Evolutionary conservation across 2,797 vertebrate species (phyloP), one percentile per base, ranked within the genome.

Genomic region (Brachyrhaphis roseni): DNA sequence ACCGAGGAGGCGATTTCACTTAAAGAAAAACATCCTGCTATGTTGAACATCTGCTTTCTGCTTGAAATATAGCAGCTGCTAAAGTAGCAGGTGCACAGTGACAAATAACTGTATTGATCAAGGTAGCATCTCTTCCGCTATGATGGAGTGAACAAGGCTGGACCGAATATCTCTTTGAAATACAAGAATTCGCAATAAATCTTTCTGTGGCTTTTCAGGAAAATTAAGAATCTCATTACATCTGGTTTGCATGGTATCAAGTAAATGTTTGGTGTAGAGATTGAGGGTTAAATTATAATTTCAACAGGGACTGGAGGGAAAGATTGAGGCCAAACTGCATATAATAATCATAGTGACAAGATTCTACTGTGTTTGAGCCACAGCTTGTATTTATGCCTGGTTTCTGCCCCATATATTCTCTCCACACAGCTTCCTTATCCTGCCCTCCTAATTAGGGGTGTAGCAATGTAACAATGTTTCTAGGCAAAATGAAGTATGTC

Each of bases 171-270:
- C 76, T 80, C 77, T 90, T 84, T 74, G 81, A 89, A 89, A 87
- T 88, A 89, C 81, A 79, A 91, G 76, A 88, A 92, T 86, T 91
- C 78, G 55, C 83, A 85, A 93, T 91, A 94, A 92, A 92, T 95
- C 93, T 93, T 93, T 83, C 76, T 88, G 82, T 88, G 78, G 81
- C 85, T 84, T 86, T 88, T 93, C 89, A 79, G 87, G 79, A 92
- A 94, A 92, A 94, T 95, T 90, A 94, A 91, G 84, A 92, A 93
- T 94, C 94, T 90, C 92, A 95, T 95, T 94, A 94, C 78, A 59
- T 90, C 76, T 79, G 6, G 16, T 87, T 83, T 83, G 87, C 89
- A 86, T 77, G 86, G 80, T 70, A 41, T 72, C 79, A 72, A 84
- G 2, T 72, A 12, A 70, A 43, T 0, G 5, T 70, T 78, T 81